phyloP scores from a whole-genome alignment of 2,888 invertebrate genomes.

The Tanytarsus gracilentus region DNA sequence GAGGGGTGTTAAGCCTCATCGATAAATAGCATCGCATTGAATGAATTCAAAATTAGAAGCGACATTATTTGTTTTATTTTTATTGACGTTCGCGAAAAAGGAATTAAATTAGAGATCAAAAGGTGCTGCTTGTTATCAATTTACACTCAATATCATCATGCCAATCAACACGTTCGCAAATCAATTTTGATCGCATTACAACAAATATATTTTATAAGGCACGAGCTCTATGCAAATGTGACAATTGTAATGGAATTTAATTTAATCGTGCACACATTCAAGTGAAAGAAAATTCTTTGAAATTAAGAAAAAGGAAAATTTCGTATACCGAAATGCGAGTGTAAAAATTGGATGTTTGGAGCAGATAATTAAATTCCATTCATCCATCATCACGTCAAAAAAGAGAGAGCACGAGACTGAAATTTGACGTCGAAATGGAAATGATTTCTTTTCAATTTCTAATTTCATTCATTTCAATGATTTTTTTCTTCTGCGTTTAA shows the following conservation, averaged over 20 bases:
- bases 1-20: constrained; percentile 4
- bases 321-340: neutral
- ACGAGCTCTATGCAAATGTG: neutral
- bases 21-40: neutral
- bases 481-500: too few species aligned
- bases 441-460: too few species aligned
- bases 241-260: constrained; percentile 4
- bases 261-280: neutral
- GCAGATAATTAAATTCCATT: constrained; percentile 28
- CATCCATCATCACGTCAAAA: constrained; percentile 1
- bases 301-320: neutral
- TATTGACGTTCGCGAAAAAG: too few species aligned
- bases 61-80: too few species aligned
- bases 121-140: too few species aligned
- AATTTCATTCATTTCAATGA: too few species aligned
- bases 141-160: neutral
- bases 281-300: neutral
- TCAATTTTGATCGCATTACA: constrained; percentile 9
- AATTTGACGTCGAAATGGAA: neutral
- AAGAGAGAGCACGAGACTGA: neutral
- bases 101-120: too few species aligned
- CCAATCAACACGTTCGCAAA: neutral
- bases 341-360: neutral
- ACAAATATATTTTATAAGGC: neutral
- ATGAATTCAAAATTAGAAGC: too few species aligned